Base-by-base conservation (phyloP, 2,797 vertebrate genomes). In the Peromyscus nudipes region DNA sequence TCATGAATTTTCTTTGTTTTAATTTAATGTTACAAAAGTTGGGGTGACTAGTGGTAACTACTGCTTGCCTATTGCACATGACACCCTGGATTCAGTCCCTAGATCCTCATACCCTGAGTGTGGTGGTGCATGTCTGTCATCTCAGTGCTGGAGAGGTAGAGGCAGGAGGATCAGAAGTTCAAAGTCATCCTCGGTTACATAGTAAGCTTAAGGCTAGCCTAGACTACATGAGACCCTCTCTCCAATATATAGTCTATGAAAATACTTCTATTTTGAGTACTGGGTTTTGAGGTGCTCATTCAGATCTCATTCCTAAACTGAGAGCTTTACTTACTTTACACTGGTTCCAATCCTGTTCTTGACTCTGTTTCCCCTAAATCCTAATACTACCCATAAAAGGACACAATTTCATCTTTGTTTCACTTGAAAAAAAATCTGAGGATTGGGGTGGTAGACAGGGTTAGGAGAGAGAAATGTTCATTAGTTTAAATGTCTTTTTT, bases 401-500 rank as follows among this genome's bases (percentile, higher is more conserved):
- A 88, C 13, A 81, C 1, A 92, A 89, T 87, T 86, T 9, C 16
- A 92, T 73, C 80, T 93, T 93, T 88, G 92, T 64, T 77, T 40
- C 77, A 23, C 91, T 77, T 16, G 23, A 34, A 67, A 92, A 97
- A 80, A 92, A 96, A 82, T 81, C 90, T 89, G 83, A 97, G 91
- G 73, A 92, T 71, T 64, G 79, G 17, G 37, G 49, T 85, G 94
- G n/a, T 81, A 9, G 96, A 97, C 98, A 96, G 90, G 90, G 52
- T 86, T 97, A 81, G 82, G 75, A 97, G 93, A 95, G 80, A 97
- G 93, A 98, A 97, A 80, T 95, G 95, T 98, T 98, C 92, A 95
- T 98, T 98, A 97, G 88, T 98, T 98, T 95, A 94, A 97, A 98
- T 94, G 92, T 96, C 95, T 81, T 96, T 91, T 97, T 93, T 96